These are phyloP conservation scores for Patagioenas fasciata DNA, from an alignment of 2,113 vertebrate genomes.

Conservation along the genomic window DNA sequence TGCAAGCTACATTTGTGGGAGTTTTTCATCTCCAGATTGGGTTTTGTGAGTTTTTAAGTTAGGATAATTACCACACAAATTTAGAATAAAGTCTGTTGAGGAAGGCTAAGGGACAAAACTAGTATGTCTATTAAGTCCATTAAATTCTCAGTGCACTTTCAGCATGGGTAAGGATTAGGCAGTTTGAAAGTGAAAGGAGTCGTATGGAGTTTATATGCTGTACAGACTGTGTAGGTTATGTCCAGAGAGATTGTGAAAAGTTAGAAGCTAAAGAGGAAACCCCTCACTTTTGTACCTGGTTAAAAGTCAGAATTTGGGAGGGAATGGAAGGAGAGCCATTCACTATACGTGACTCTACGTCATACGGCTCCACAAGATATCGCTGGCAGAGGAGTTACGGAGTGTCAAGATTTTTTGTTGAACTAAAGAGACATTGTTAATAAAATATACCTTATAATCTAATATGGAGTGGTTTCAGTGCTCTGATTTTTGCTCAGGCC, in stretches of 20 bases:
- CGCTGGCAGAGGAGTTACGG: background rate
- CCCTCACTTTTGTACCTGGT: background rate
- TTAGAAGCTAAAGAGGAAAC: constrained; percentile 29
- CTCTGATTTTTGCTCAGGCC: constrained; percentile 46
- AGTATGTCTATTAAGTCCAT: background rate
- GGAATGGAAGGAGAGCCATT: background rate
- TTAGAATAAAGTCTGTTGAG: background rate
- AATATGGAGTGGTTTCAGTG: constrained; percentile 8
- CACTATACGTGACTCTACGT: background rate
- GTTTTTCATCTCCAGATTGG: background rate
- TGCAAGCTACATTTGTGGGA: background rate
- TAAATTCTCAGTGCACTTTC: background rate
- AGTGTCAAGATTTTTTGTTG: background rate
- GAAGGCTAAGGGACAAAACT: background rate
- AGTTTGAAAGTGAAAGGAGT: background rate
- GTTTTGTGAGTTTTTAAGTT: constrained; percentile 9
- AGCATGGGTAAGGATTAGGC: background rate
- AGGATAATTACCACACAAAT: background rate
- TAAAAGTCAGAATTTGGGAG: background rate
- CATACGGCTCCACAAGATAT: background rate
- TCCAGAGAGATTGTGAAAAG: background rate
- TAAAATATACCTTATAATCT: constrained; percentile 38
- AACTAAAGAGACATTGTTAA: constrained; percentile 10
- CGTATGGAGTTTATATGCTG: background rate
- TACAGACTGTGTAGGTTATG: background rate